Evolutionary conservation across 2,113 vertebrate species (phyloP).

Genomic region (Sylvietta virens): DNA sequence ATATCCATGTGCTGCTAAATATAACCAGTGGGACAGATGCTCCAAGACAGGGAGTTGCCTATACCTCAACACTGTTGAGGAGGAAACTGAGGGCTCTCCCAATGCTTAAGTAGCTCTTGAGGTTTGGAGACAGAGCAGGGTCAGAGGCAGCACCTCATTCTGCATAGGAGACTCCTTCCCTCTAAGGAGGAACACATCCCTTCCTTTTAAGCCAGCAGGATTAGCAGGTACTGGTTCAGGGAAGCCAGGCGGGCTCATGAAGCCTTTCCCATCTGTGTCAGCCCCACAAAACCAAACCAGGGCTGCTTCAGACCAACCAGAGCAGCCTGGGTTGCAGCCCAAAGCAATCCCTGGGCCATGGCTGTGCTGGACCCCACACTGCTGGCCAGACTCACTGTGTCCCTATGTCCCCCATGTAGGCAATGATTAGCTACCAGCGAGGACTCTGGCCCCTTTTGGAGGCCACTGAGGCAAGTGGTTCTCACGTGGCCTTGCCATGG

Average conservation of each 20-base stretch:
- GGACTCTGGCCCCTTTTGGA: background rate
- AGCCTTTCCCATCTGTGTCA: background rate
- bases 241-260: background rate
- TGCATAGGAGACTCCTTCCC: background rate
- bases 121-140: background rate
- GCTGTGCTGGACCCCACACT: background rate
- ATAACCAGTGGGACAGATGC: background rate
- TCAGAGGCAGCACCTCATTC: background rate
- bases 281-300: background rate
- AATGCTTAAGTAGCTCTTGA: background rate
- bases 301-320: background rate
- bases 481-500: fast-evolving
- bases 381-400: fast-evolving
- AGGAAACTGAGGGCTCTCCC: background rate
- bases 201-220: background rate
- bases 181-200: background rate
- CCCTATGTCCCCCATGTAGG: fast-evolving
- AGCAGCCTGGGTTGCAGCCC: background rate
- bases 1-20: background rate
- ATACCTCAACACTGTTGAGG: fast-evolving
- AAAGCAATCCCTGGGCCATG: background rate
- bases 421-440: background rate
- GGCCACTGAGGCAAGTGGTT: background rate
- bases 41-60: background rate
- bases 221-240: background rate